Percentiles rank a stretch among this genome's conserved stretches.
Conservation (phyloP, 2,888 invertebrate species). For the Eulithis testata region DNA sequence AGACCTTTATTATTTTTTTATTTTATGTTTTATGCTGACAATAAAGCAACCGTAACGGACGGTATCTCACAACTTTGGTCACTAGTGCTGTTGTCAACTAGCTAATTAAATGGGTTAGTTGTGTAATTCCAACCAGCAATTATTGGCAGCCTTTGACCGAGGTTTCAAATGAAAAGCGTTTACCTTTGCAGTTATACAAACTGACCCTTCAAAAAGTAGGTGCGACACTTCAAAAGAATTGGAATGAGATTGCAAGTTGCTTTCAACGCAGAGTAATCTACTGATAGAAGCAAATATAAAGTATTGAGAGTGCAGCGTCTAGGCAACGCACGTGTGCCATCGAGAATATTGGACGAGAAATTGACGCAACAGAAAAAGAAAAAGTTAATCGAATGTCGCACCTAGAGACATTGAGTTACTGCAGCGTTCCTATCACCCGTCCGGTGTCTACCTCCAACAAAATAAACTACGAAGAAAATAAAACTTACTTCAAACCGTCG, state of each 20-base stretch:
- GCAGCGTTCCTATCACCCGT: slow-evolving; percentile 55
- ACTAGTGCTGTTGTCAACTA: slow-evolving; percentile 37
- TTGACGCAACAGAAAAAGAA: slow-evolving; percentile 44
- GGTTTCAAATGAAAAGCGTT: not conserved
- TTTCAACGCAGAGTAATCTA: slow-evolving; percentile 24
- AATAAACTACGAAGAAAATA: slow-evolving; percentile 67
- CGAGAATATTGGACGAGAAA: slow-evolving; percentile 40
- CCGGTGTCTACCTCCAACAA: slow-evolving; percentile 41
- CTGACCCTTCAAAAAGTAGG: not conserved
- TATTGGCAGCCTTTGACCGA: slow-evolving; percentile 3
- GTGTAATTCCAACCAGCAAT: slow-evolving; percentile 11
- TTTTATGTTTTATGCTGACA: slow-evolving; percentile 55
- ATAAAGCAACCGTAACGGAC: slow-evolving; percentile 51
- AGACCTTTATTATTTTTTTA: slow-evolving; percentile 71
- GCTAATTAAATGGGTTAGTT: slow-evolving; percentile 36
- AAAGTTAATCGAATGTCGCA: slow-evolving; percentile 55
- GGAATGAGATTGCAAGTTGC: slow-evolving; percentile 19
- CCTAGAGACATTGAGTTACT: slow-evolving; percentile 57
- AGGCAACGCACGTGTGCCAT: slow-evolving; percentile 38
- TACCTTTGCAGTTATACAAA: not conserved
- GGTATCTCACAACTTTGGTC: slow-evolving; percentile 47
- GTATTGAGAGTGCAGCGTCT: slow-evolving; percentile 31
- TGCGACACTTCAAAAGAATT: slow-evolving; percentile 7
- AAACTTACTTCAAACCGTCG: slow-evolving; percentile 68
- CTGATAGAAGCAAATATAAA: slow-evolving; percentile 29